These are phyloP conservation scores for Salpingus planirostris DNA, from an alignment of 2,888 invertebrate genomes.

Conservation along the genomic window DNA sequence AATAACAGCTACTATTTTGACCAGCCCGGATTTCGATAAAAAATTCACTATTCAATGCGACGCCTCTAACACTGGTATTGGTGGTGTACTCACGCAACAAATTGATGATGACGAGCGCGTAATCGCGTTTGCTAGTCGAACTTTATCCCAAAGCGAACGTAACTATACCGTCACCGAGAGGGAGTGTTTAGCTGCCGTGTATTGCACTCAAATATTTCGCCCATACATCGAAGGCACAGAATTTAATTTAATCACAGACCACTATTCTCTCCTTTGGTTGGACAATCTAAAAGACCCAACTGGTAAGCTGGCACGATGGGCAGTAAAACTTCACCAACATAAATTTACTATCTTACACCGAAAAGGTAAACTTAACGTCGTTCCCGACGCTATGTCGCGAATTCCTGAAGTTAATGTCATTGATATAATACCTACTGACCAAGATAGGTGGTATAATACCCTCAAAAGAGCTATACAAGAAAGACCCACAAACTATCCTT, in stretches of 20 bases:
- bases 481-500: constrained; percentile 3
- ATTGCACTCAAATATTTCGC: constrained; percentile 19
- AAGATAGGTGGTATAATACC: constrained; percentile 1
- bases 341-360: constrained; percentile 19
- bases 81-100: constrained; percentile 19
- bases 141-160: constrained; percentile 12
- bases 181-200: constrained; percentile 17
- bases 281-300: constrained; percentile 21
- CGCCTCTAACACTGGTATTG: constrained; percentile 22
- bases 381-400: constrained; percentile 20
- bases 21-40: constrained; percentile 16
- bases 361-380: constrained; percentile 19
- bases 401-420: background rate
- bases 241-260: constrained; percentile 20
- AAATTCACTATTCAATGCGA: constrained; percentile 20
- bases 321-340: constrained; percentile 11
- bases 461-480: too few species aligned
- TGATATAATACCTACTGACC: background rate
- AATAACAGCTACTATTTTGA: constrained; percentile 16
- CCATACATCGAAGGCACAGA: constrained; percentile 20
- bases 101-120: constrained; percentile 13
- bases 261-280: constrained; percentile 22
- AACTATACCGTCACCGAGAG: constrained; percentile 6
- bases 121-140: constrained; percentile 11
- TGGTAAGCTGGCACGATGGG: constrained; percentile 24